phyloP scores from a whole-genome alignment of 92 coral and sea anemone genomes.

The Meandrina meandrites region DNA sequence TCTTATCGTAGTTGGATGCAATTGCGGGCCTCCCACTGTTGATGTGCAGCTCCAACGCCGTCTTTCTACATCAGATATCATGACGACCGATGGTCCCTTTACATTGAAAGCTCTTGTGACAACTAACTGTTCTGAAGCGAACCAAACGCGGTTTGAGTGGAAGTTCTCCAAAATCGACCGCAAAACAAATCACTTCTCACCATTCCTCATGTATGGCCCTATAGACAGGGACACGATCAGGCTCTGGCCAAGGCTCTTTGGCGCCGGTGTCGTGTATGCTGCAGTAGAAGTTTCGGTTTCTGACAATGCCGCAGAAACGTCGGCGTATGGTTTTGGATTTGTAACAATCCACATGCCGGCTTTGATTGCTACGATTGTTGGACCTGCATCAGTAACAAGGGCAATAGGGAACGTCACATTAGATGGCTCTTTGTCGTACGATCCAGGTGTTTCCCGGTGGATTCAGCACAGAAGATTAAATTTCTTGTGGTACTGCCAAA shows the following conservation, averaged over 20 bases:
- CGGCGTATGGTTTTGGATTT: slow-evolving; percentile 64
- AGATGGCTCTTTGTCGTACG: slow-evolving; percentile 40
- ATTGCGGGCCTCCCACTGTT: slow-evolving; percentile 49
- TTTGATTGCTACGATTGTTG: slow-evolving; percentile 36
- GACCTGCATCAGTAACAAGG: slow-evolving; percentile 28
- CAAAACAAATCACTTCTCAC: slow-evolving; percentile 22
- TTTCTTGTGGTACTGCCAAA: slow-evolving; percentile 51
- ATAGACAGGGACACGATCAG: not conserved
- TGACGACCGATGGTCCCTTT: slow-evolving; percentile 2
- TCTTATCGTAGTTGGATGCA: slow-evolving; percentile 22
- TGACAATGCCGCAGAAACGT: slow-evolving; percentile 41
- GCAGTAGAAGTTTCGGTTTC: slow-evolving; percentile 26
- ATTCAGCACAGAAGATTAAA: slow-evolving; percentile 19
- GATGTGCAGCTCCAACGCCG: slow-evolving; percentile 29
- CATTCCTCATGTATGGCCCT: not conserved
- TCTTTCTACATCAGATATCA: slow-evolving; percentile 14
- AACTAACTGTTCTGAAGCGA: slow-evolving; percentile 11
- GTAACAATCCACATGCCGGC: slow-evolving; percentile 18
- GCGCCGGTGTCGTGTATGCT: slow-evolving; percentile 33
- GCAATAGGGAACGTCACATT: slow-evolving; percentile 8
- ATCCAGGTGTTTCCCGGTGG: slow-evolving; percentile 30
- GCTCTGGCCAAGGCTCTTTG: not conserved
- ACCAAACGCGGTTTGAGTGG: slow-evolving; percentile 9
- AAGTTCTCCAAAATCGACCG: slow-evolving; percentile 1
- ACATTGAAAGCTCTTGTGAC: not conserved